phyloP scores from a whole-genome alignment of 2,797 vertebrate genomes.

The Chaetophractus vellerosus region DNA sequence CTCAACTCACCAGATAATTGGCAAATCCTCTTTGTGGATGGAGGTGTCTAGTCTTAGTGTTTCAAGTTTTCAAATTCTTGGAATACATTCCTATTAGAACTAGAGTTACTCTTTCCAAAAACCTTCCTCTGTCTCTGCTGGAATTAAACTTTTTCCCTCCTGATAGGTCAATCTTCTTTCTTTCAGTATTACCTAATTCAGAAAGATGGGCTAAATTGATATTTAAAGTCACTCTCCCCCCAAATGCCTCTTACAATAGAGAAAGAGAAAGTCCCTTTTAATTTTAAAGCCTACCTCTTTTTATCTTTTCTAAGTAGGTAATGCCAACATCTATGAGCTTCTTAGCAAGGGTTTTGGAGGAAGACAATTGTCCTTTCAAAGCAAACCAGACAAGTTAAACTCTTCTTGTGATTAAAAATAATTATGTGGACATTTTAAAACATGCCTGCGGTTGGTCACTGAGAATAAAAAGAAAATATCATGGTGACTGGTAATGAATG shows the following conservation, averaged over 20 bases:
- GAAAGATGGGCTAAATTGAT: constrained; percentile 42
- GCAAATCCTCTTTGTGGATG: constrained; percentile 36
- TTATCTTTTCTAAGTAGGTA: constrained; percentile 6
- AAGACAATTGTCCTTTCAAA: neutral
- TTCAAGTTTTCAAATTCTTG: constrained; percentile 55
- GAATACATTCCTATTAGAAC: constrained; percentile 64
- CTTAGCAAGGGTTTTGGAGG: neutral
- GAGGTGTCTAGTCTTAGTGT: neutral
- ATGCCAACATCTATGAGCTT: neutral
- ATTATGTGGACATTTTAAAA: neutral
- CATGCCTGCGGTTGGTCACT: neutral
- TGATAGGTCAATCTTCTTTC: constrained; percentile 39
- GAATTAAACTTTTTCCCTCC: constrained; percentile 45
- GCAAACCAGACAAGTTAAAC: constrained; percentile 5
- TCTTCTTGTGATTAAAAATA: constrained; percentile 48
- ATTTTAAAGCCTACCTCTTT: neutral
- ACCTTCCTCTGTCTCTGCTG: constrained; percentile 6
- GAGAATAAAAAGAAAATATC: constrained; percentile 18
- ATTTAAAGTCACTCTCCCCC: constrained; percentile 17
- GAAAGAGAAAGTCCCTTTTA: neutral
- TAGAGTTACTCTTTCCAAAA: constrained; percentile 46
- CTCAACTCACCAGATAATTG: constrained; percentile 59
- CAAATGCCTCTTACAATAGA: constrained; percentile 3
- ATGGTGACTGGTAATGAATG: neutral
- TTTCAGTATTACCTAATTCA: constrained; percentile 32